Evolutionary conservation across 2,113 vertebrate species (phyloP).

Genomic region (Hippocampus mohnikei): DNA sequence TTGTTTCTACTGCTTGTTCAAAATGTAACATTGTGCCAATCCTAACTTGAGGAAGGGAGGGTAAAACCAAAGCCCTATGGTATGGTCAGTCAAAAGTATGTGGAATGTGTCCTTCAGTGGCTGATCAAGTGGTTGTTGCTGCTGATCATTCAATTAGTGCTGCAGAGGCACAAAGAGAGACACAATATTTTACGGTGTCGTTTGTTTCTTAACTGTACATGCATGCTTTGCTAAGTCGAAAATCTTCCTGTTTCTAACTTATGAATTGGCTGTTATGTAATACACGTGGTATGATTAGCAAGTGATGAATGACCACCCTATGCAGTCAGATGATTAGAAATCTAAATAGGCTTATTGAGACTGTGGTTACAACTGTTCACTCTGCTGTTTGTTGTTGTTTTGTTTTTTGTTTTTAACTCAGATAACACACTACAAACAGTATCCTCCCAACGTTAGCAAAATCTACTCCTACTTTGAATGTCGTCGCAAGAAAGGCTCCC

Average conservation of each 20-base stretch:
- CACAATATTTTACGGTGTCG: conserved; percentile 4
- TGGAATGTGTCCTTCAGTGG: conserved; percentile 4
- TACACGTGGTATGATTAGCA: background rate
- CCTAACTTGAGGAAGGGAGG: background rate
- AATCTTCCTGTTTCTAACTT: conserved; percentile 7
- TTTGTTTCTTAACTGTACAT: conserved; percentile 19
- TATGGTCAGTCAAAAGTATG: conserved; percentile 8
- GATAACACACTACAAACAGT: conserved; percentile 78
- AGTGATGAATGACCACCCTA: background rate
- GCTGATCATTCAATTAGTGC: conserved; percentile 35
- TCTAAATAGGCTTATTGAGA: background rate
- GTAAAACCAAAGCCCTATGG: background rate
- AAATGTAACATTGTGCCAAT: background rate
- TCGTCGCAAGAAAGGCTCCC: conserved; percentile 60
- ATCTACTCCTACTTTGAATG: conserved; percentile 79
- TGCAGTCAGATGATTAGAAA: background rate
- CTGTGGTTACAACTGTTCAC: background rate
- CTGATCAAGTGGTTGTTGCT: conserved; percentile 22
- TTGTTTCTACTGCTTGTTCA: background rate
- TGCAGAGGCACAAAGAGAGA: conserved; percentile 18
- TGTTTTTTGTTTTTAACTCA: conserved; percentile 26
- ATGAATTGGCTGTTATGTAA: background rate
- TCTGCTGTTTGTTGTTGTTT: background rate
- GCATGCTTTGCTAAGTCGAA: background rate
- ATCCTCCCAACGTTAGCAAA: conserved; percentile 70